These are phyloP conservation scores for Sesamia nonagrioides DNA, from an alignment of 1,140 invertebrate genomes.

Conservation along the genomic window DNA sequence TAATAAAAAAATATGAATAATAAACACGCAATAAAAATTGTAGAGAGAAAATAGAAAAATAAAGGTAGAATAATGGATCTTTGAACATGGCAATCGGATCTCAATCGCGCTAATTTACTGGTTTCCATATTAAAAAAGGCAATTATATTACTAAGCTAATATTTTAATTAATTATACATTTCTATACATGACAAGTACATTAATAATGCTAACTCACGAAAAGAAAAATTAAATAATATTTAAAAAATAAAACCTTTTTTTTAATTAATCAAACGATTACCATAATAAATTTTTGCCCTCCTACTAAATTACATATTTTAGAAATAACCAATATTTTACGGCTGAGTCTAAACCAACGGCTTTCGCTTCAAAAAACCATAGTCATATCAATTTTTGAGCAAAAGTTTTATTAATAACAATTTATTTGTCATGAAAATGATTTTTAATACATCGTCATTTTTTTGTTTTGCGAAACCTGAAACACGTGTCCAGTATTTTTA, in stretches of 20 bases:
- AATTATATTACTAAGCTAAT: slow-evolving; percentile 7
- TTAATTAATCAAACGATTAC: background rate
- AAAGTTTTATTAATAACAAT: background rate
- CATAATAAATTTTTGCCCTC: background rate
- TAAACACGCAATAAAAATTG: background rate
- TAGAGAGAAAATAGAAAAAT: background rate
- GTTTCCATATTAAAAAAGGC: slow-evolving; percentile 4
- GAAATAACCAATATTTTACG: background rate
- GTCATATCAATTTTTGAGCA: background rate
- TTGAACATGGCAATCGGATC: background rate
- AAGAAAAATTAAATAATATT: background rate
- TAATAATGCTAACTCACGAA: background rate
- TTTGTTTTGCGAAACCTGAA: too few relatives aligned
- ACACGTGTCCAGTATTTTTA: too few relatives aligned
- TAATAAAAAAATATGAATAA: too few relatives aligned
- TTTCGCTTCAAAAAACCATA: background rate
- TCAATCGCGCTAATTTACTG: background rate
- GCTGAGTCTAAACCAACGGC: background rate
- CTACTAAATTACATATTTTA: background rate
- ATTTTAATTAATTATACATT: slow-evolving; percentile 2
- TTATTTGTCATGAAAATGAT: background rate
- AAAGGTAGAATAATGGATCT: background rate
- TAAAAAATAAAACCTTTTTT: background rate
- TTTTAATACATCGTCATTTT: too few relatives aligned
- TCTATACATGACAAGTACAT: background rate